These are phyloP conservation scores for Rhysida immarginata DNA, from an alignment of 1,140 invertebrate genomes.

Conservation along the genomic window DNA sequence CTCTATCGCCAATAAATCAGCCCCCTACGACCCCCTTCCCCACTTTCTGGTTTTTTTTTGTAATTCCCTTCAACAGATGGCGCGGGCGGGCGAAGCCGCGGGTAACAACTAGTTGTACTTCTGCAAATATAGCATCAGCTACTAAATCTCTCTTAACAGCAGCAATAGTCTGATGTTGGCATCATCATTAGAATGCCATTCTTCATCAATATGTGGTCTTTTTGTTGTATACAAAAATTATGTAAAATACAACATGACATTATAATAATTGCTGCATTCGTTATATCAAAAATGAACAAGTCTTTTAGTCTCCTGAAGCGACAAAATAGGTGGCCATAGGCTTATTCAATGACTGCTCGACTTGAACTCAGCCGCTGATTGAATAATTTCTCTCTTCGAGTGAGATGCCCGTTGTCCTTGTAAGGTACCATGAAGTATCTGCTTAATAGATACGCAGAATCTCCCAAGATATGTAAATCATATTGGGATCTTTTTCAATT, in stretches of 20 bases:
- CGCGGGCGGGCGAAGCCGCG: no score
- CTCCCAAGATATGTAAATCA: constrained; percentile 23
- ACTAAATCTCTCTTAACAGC: no score
- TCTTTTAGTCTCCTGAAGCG: constrained; percentile 23
- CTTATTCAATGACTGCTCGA: constrained; percentile 23
- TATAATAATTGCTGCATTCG: constrained; percentile 20
- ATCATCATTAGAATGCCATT: no score
- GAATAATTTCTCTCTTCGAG: constrained; percentile 19
- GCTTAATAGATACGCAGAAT: constrained; percentile 24
- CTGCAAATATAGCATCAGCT: no score
- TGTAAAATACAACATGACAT: constrained; percentile 25
- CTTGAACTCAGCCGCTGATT: constrained; percentile 20
- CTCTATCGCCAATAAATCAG: no score
- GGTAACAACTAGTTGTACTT: no score
- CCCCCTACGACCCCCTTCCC: no score
- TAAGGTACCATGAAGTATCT: constrained; percentile 23
- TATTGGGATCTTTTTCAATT: not conserved
- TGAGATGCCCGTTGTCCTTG: constrained; percentile 23
- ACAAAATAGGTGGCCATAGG: constrained; percentile 24
- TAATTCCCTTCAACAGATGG: no score
- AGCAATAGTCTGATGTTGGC: no score
- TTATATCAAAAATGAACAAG: constrained; percentile 18
- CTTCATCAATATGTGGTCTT: no score
- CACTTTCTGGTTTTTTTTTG: no score
- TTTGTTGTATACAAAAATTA: constrained; percentile 26